These are phyloP conservation scores for Cinclus cinclus DNA, from an alignment of 2,113 vertebrate species.

Conservation along the genomic window DNA sequence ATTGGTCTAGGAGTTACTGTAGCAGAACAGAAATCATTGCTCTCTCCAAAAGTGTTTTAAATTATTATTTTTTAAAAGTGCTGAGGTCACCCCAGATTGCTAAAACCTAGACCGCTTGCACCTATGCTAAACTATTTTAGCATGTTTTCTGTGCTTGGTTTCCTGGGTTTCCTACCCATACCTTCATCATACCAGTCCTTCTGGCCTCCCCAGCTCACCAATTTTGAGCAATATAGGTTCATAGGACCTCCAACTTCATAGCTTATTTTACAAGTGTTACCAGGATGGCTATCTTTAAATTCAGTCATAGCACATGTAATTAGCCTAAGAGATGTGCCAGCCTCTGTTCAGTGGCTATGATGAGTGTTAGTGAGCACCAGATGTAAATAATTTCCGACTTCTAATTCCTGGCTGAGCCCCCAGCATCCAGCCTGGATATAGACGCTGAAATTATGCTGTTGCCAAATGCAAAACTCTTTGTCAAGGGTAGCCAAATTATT, in stretches of 20 bases:
- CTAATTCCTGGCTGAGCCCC: not conserved
- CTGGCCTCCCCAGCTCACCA: not conserved
- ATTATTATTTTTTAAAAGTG: not conserved
- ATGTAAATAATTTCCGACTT: not conserved
- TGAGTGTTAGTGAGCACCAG: not conserved
- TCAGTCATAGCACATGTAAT: not conserved
- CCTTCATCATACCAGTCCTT: not conserved
- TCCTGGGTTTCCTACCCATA: not conserved
- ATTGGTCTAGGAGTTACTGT: not conserved
- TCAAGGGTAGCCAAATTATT: not conserved
- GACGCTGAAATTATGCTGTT: not conserved
- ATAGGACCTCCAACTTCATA: not conserved
- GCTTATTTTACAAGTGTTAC: not conserved
- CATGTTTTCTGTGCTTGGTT: not conserved
- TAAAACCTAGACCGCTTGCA: not conserved
- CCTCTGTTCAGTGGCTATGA: not conserved
- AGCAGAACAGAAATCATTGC: not conserved
- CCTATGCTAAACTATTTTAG: not conserved
- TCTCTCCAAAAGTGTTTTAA: not conserved
- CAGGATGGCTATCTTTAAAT: not conserved
- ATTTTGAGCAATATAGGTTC: not conserved
- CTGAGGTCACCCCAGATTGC: not conserved
- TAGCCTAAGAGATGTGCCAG: not conserved
- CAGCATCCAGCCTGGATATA: not conserved
- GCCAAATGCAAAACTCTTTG: not conserved